These are phyloP conservation scores for Odontomachus brunneus DNA, from an alignment of 1,140 invertebrate species.

Conservation along the genomic window DNA sequence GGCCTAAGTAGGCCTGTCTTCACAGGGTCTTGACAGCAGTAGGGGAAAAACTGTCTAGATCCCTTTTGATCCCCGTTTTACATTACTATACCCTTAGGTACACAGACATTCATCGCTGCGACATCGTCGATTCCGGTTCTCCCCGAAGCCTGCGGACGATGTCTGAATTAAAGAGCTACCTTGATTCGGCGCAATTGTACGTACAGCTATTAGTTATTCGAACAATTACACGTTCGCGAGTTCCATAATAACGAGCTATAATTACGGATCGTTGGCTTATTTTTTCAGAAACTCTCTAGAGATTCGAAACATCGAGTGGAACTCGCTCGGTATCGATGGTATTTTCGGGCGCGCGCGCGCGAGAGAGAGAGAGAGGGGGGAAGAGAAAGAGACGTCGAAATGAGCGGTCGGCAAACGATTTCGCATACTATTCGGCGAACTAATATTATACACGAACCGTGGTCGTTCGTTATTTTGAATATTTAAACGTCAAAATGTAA, in stretches of 20 bases:
- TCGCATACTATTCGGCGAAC: constrained; percentile 34
- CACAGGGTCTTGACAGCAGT: too few relatives aligned
- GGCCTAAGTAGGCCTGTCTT: too few relatives aligned
- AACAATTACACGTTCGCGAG: not conserved
- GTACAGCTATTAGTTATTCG: not conserved
- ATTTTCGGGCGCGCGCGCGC: too few relatives aligned
- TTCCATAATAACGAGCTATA: not conserved
- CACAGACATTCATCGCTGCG: too few relatives aligned
- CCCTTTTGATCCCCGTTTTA: too few relatives aligned
- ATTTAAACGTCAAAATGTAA: constrained; percentile 56
- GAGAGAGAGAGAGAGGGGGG: not conserved
- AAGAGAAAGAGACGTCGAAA: too few relatives aligned
- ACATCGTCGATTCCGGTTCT: too few relatives aligned
- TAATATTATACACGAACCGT: constrained; percentile 16
- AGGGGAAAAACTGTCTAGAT: too few relatives aligned
- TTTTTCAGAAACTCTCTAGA: not conserved
- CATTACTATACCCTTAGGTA: too few relatives aligned
- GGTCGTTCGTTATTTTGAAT: constrained; percentile 47
- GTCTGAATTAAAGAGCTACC: too few relatives aligned
- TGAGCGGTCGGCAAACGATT: not conserved
- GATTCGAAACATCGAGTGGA: not conserved
- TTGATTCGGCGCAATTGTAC: not conserved
- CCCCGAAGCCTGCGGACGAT: too few relatives aligned
- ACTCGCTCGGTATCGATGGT: not conserved
- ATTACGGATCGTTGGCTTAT: not conserved